Percentiles rank a stretch among this genome's conserved stretches.
Conservation (phyloP, 2,113 vertebrate species). For the Struthidea cinerea region DNA sequence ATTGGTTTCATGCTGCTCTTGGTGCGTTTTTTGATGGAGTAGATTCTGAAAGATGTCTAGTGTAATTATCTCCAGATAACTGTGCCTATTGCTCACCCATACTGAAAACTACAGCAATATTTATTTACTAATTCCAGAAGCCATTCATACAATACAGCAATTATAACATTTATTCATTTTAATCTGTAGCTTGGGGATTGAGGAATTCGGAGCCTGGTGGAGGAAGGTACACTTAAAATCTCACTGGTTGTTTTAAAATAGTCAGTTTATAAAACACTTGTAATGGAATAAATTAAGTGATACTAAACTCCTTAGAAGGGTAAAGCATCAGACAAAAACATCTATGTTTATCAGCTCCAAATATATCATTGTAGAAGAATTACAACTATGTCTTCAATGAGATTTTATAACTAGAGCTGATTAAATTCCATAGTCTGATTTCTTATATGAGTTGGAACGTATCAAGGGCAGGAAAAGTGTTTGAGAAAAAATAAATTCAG, state of each 20-base stretch:
- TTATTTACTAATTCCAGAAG: background rate
- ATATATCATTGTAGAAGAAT: background rate
- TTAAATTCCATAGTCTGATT: background rate
- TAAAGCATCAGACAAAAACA: background rate
- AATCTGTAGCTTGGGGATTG: background rate
- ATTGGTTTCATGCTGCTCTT: background rate
- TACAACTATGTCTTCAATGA: background rate
- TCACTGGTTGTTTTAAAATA: background rate
- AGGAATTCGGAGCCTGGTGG: accelerated
- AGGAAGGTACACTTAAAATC: background rate
- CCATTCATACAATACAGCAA: background rate
- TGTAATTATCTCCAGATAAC: background rate
- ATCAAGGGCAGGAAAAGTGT: background rate
- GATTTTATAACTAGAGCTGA: background rate
- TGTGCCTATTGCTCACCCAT: background rate
- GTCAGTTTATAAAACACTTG: background rate
- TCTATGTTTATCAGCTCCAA: background rate
- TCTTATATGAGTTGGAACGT: background rate
- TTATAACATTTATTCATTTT: background rate
- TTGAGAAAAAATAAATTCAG: background rate
- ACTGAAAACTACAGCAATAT: background rate
- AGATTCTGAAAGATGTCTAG: background rate
- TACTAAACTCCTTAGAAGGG: background rate
- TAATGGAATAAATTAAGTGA: background rate
- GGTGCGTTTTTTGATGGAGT: background rate